Evolutionary conservation across 2,113 vertebrate genomes (phyloP), one percentile per base, ranked within the genome.

Genomic region (Calypte anna): DNA sequence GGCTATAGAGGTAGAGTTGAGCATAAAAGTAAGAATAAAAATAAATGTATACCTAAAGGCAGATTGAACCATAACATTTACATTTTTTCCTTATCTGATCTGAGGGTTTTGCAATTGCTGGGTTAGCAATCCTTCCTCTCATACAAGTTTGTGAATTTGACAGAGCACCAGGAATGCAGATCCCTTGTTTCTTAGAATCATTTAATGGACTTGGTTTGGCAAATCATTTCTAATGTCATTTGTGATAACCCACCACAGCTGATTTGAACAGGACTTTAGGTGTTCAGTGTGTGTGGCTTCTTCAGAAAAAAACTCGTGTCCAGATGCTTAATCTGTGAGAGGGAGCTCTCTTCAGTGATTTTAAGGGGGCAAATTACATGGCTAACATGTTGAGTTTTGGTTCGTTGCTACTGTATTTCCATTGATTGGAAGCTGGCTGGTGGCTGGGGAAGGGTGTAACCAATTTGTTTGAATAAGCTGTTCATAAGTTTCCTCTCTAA

Each of bases 391-490:
- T 7, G 43, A 28, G 33, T 44, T 82, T 55, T 48, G 82, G 81
- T 55, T 91, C 28, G 23, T 80, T 85, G 67, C 78, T 92, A 59
- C 64, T 30, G 27, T 43, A 64, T 86, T 96, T 93, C 31, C 73
- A 83, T 17, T 36, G 73, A 82, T 9, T 91, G 53, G 88, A 93
- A 91, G 64, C 40, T 93, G 73, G 82, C 43, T 67, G 66, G 86
- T 88, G 82, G 64, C 76, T 63, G 44, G 90, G 68, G 48, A 43
- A 96, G 79, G 73, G 88, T 30, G 50, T 91, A 90, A 91, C 86
- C 77, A 82, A 89, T 89, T 96, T 95, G 86, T 88, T 90, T 97
- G 94, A 93, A 86, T 90, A 95, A 92, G 67, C 86, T 91, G 88
- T 88, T 96, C 74, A 12, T 84, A 89, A 91, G n/a, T 84, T 96